Base-by-base conservation (phyloP, 2,888 invertebrate genomes). In the Synergus laeviventris region DNA sequence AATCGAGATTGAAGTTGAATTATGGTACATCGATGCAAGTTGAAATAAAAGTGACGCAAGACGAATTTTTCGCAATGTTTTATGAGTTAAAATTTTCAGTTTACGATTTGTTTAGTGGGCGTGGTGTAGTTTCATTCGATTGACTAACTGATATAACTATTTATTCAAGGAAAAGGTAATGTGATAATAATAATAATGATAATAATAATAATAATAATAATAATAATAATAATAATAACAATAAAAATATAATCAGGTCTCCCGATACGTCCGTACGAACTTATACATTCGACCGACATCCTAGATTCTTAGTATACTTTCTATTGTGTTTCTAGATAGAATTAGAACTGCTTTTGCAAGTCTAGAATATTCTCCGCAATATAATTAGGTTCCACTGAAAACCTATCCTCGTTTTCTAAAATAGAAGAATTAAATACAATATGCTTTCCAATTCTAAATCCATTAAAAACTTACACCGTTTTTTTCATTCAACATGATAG, bases 251-350 rank as follows among this genome's bases (percentile, higher is more conserved):
- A 87, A 87, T 85, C 83, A 87, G 87, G 86, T 84, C 86, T 85
- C 79, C 76, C 61, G 77, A 77, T 76, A 76, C 76, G 54, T 77
- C 76, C 76, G 74, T 78, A 80, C 77, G 81, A 81, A 81, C 76
- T 75, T n/a, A n/a, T n/a, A 80, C 77, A 76, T 76, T 83, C 83
- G 73, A 74, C 77, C 79, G 81, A 74, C 86, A 87, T 86, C 88
- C 87, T 86, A 88, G 85, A 87, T 88, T 86, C 85, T 78, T 81
- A 78, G 83, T 85, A 31, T 31, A 85, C 87, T 89, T 87, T 88
- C 88, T 88, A 89, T 88, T 87, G 87, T 88, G 84, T 86, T 87
- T 87, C 81, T 84, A 83, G 84, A 84, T 86, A 78, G 85, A 79
- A 84, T 85, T 85, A 84, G 81, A 87, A 87, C 81, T 84, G 84